Base-by-base conservation (phyloP, 2,888 invertebrate genomes). In the Cancer borealis region DNA sequence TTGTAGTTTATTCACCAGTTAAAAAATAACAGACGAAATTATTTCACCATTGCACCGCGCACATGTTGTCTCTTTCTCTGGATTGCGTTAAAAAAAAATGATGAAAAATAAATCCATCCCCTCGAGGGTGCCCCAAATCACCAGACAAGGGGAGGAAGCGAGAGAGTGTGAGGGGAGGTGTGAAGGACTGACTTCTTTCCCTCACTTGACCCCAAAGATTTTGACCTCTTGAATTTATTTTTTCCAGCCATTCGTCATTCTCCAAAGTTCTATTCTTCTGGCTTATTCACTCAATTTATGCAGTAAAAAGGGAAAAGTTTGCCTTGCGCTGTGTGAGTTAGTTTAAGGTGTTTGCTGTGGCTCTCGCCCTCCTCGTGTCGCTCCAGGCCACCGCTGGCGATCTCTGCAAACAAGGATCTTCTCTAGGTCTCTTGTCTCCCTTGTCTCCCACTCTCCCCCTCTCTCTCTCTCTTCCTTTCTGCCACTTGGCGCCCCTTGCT, bases 321-420 rank as follows among this genome's bases (percentile, higher is more conserved):
- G 79, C 79, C 30, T 30, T 79, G 79, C 79, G 30, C 30, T 79
- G 30, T 30, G 79, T 1, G 79, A 79, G 79, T 79, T 79, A 30
- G 79, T 30, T 79, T 26, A 30, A 79, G 30, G 30, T 79, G 79
- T 79, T 79, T 79, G 79, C 30, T 26, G 79, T 30, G 14, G 30
- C 79, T 26, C 79, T 79, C 30, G 79, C 30, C 79, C 30, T 6
- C 1, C 30, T 10, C 10, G 12, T 30, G 30, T 26, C 79, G 79
- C 79, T 26, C 14, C 79, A 79, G 79, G 30, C 79, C 79, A 79
- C 79, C 79, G 79, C 30, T 79, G 79, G 30, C 79, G 79, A 79
- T 79, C 79, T 79, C 30, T 79, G 79, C 79, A 79, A 79, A 79
- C 79, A 79, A 79, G 30, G 30, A 30, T 79, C 79, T 79, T 30